A percentile compares a stretch with the other conserved stretches of the same genome.
These are phyloP conservation scores for Brachionus calyciflorus DNA, from an alignment of 1,140 invertebrate species.

Conservation along the genomic window DNA sequence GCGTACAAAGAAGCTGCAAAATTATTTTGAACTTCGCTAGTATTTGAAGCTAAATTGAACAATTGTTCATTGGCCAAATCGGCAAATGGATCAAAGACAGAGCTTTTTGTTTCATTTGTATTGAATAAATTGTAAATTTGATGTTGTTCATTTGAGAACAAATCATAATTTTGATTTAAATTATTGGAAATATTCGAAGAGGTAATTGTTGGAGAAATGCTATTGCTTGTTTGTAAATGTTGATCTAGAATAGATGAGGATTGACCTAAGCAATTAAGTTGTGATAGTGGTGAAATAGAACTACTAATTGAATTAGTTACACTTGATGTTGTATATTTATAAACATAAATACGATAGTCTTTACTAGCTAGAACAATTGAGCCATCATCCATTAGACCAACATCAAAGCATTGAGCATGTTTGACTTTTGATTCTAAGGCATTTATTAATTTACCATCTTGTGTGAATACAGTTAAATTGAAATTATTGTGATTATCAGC, in stretches of 20 bases:
- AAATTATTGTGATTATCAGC: slow-evolving; percentile 99
- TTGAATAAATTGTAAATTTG: not conserved
- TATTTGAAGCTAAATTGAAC: not conserved
- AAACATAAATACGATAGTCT: slow-evolving; percentile 96
- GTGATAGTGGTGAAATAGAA: not conserved
- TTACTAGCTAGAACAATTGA: slow-evolving; percentile 97
- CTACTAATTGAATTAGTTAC: not conserved
- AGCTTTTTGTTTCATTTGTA: not conserved
- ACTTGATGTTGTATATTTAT: slow-evolving; percentile 60
- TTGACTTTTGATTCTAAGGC: slow-evolving; percentile 98
- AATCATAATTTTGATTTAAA: not conserved
- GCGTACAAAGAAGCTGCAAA: not conserved
- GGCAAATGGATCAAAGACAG: not conserved
- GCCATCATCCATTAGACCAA: slow-evolving; percentile 97
- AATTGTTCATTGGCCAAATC: not conserved
- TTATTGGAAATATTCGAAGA: not conserved
- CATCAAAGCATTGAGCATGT: slow-evolving; percentile 98
- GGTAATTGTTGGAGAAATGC: not conserved
- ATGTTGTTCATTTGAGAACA: not conserved
- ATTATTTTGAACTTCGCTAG: not conserved
- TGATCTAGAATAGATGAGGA: not conserved
- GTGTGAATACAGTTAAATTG: slow-evolving; percentile 83
- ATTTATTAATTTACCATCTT: slow-evolving; percentile 92
- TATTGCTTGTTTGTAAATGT: not conserved
- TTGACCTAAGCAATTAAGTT: not conserved